A percentile compares a stretch with the other conserved stretches of the same genome.
Evolutionary conservation across 2,888 invertebrate genomes (phyloP).

Genomic region (Drosophila nigricruria): DNA sequence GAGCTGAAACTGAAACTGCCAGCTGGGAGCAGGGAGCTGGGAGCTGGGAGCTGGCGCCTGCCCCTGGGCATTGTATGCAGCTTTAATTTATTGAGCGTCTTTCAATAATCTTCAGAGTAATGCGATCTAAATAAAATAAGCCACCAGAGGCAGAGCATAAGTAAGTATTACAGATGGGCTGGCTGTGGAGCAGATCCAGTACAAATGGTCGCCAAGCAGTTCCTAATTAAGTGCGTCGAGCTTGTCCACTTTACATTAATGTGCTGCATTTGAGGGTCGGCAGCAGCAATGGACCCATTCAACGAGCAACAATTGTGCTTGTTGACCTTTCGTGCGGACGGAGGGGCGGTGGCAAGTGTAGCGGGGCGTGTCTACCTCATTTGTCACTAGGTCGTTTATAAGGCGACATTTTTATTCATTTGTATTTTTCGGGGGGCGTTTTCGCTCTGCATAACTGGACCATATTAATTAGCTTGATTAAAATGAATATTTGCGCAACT

Average conservation of each 20-base stretch:
- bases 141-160: slow-evolving; percentile 29
- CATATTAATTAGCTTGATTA: slow-evolving; percentile 80
- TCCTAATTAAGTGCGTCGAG: slow-evolving; percentile 65
- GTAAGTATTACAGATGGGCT: background rate
- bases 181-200: background rate
- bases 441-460: slow-evolving; percentile 56
- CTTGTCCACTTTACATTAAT: slow-evolving; percentile 52
- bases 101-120: slow-evolving; percentile 55
- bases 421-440: slow-evolving; percentile 19
- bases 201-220: slow-evolving; percentile 36
- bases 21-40: background rate
- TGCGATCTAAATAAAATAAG: slow-evolving; percentile 43
- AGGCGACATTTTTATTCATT: slow-evolving; percentile 39
- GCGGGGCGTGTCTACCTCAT: slow-evolving; percentile 40
- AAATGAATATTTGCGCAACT: slow-evolving; percentile 73
- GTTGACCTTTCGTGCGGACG: background rate
- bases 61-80: slow-evolving; percentile 35
- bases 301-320: slow-evolving; percentile 14
- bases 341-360: background rate
- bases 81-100: slow-evolving; percentile 56
- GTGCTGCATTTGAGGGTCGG: slow-evolving; percentile 35
- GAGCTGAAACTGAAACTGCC: slow-evolving; percentile 7
- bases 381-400: slow-evolving; percentile 47
- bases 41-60: background rate
- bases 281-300: slow-evolving; percentile 6